Evolutionary conservation across 30 jellyfish, hydroid and myxozoan species (phyloP), one percentile per base, ranked within the genome.

Genomic region (Sanderia malayensis): DNA sequence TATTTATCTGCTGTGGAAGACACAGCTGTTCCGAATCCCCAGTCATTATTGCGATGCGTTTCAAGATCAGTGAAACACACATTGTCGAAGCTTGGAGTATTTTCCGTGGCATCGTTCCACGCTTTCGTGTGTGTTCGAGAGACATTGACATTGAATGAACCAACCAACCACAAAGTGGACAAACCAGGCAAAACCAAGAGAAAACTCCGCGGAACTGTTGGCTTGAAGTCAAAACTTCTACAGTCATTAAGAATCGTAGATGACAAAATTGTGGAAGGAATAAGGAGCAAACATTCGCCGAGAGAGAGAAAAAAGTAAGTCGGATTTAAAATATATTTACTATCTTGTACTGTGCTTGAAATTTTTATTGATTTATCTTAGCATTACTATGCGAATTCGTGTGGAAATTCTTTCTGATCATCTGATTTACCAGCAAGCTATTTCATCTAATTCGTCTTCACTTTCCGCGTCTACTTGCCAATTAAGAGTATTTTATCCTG

Each of bases 31-130:
- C 98, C 98, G 4, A 91, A 91, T 23, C 96, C 98, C 9, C 98
- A 91, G 58, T 78, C 94, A 10, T 76, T 91, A 17, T 62, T 91
- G 31, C 82, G 87, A 31, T 84, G 84, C 53, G 94, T 84, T 13
- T 83, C 98, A 2, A 74, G 95, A 47, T 15, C 85, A 0, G 82
- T 95, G 69, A 91, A 83, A 53, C 98, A 91, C 68, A 91, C 95
- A 8, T 70, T 91, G 26, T 78, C 95, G 11, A 91, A 91, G 46
- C 85, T 91, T 23, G 96, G 98, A 57, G 82, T 91, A 18, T 91
- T 91, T 59, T 91, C 98, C 15, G 95, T 84, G 11, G 94, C 95
- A 8, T 91, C 98, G 6, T 91, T 91, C 61, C 91, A 83, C 80
- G 94, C 98, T 8, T 91, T 44, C 63, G 85, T 91, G 31, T 52